Percentiles rank a stretch among this genome's conserved stretches.
These are phyloP conservation scores for Circaetus gallicus DNA, from an alignment of 2,113 vertebrate species.

Conservation along the genomic window DNA sequence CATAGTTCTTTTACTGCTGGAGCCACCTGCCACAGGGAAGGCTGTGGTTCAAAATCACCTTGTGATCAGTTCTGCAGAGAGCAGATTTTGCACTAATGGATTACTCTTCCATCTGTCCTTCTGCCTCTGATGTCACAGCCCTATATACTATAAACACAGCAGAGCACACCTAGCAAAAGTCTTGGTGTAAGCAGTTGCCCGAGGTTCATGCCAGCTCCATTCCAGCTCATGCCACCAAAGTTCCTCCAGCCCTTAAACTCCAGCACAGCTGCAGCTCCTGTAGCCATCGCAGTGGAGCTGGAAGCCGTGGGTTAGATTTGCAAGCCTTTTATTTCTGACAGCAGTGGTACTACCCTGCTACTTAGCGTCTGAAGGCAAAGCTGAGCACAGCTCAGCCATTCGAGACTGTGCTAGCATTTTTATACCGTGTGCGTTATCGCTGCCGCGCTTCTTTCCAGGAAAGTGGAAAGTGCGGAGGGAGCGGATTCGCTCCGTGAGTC, in stretches of 20 bases:
- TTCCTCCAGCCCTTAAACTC: background rate
- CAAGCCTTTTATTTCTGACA: background rate
- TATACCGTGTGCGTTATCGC: rapidly evolving
- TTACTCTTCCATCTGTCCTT: background rate
- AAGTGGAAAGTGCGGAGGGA: background rate
- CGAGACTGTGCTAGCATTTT: background rate
- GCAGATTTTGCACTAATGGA: background rate
- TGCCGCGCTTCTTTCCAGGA: background rate
- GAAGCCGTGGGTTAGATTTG: background rate
- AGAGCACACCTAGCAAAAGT: background rate
- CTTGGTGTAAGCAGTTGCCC: background rate
- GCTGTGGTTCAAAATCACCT: background rate
- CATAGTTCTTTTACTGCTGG: background rate
- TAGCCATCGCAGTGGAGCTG: rapidly evolving
- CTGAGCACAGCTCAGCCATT: background rate
- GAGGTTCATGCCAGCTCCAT: background rate
- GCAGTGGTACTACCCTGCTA: background rate
- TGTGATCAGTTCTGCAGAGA: background rate
- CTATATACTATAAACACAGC: background rate
- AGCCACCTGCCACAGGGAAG: background rate
- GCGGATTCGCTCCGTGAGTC: background rate
- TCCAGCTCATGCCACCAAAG: background rate
- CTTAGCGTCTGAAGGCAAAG: background rate
- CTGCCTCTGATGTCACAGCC: background rate
- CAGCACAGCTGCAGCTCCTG: background rate